Conservation (phyloP, 2,888 invertebrate genomes). For the Spialia ferax region DNA sequence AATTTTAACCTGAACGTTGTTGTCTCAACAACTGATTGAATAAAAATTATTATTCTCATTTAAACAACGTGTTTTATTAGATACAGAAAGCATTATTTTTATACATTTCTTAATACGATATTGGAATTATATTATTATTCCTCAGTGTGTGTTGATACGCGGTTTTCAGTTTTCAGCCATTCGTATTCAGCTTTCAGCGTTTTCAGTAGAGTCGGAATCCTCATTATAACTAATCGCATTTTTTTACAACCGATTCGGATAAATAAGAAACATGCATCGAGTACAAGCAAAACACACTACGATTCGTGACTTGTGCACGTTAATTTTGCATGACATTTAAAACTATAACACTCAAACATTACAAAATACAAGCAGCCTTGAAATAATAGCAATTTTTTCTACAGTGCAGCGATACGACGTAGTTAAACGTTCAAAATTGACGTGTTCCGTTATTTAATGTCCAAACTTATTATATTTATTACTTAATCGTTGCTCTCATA, state of each 20-base stretch:
- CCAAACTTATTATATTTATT: conserved; percentile 72
- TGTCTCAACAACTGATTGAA: no score
- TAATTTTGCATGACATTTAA: conserved; percentile 21
- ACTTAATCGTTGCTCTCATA: conserved; percentile 71
- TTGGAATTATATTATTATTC: no score
- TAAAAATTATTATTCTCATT: no score
- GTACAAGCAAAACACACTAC: background rate
- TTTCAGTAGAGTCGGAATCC: no score
- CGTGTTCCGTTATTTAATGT: conserved; percentile 70
- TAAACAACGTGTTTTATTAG: no score
- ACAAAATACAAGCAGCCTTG: conserved; percentile 31
- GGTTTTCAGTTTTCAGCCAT: no score
- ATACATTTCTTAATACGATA: no score
- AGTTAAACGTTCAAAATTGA: conserved; percentile 63
- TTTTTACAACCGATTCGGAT: background rate
- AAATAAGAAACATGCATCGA: background rate
- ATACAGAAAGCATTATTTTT: no score
- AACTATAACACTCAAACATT: conserved; percentile 28
- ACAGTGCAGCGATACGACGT: conserved; percentile 42
- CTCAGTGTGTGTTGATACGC: no score
- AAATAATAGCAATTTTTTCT: conserved; percentile 31
- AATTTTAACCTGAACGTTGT: no score
- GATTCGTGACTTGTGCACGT: background rate
- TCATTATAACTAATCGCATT: no score
- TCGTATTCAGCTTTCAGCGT: no score